Conservation (phyloP, 2,797 vertebrate genomes). For the Streptopelia turtur region DNA sequence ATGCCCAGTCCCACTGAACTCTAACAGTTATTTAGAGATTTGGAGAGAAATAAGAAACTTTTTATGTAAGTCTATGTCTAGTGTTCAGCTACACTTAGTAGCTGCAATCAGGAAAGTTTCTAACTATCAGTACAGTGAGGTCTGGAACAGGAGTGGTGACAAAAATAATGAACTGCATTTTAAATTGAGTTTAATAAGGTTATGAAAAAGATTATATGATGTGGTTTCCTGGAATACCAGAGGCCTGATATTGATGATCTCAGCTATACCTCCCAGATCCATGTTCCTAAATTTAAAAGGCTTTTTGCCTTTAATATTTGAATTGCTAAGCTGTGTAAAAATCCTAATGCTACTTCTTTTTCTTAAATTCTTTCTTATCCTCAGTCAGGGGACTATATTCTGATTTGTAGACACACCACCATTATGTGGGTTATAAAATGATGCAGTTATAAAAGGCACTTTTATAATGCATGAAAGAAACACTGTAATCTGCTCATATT, state of each 20-base stretch:
- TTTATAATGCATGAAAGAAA: neutral
- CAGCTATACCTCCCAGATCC: neutral
- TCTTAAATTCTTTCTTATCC: neutral
- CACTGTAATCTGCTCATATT: neutral
- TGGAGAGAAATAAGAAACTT: neutral
- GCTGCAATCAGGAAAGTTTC: neutral
- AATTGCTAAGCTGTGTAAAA: neutral
- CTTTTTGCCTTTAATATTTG: neutral
- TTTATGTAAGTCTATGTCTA: neutral
- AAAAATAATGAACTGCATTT: slow-evolving; percentile 37
- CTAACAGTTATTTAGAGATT: neutral
- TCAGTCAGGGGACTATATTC: neutral
- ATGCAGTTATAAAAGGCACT: neutral
- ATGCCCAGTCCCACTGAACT: neutral
- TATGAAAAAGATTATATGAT: slow-evolving; percentile 15
- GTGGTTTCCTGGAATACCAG: slow-evolving; percentile 13
- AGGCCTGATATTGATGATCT: neutral
- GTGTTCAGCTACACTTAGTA: neutral
- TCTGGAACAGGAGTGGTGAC: neutral
- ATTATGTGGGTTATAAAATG: neutral
- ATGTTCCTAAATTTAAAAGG: neutral
- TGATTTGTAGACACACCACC: neutral
- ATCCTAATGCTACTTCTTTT: neutral
- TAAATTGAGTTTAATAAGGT: slow-evolving; percentile 33
- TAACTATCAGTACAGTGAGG: neutral